Evolutionary conservation across 2,888 invertebrate genomes (phyloP).

Genomic region (Drosophila subquinaria): DNA sequence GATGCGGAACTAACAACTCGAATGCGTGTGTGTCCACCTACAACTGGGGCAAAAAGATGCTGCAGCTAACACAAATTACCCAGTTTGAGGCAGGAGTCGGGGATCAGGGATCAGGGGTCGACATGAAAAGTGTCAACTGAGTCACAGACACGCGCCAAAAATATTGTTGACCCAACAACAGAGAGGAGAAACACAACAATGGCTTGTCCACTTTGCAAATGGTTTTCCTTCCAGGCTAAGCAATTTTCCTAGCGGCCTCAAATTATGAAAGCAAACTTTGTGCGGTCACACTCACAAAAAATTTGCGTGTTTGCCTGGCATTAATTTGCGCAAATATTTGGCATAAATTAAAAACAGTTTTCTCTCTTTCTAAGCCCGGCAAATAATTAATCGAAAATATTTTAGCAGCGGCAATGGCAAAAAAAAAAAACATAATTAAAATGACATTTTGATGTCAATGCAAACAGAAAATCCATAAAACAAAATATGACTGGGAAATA

Average conservation of each 20-base stretch:
- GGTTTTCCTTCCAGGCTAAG: slow-evolving; percentile 16
- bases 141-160: slow-evolving; percentile 68
- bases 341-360: slow-evolving; percentile 46
- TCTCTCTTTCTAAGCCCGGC: slow-evolving; percentile 26
- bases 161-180: slow-evolving; percentile 49
- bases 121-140: slow-evolving; percentile 70
- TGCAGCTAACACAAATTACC: slow-evolving; percentile 37
- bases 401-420: slow-evolving; percentile 20
- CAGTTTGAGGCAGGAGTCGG: not conserved
- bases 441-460: slow-evolving; percentile 79
- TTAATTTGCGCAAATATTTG: slow-evolving; percentile 77
- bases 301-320: slow-evolving; percentile 60
- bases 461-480: slow-evolving; percentile 47
- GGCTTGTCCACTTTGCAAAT: slow-evolving; percentile 40
- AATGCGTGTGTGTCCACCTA: slow-evolving; percentile 61
- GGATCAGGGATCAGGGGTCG: slow-evolving; percentile 19
- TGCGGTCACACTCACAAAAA: slow-evolving; percentile 27
- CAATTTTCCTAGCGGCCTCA: slow-evolving; percentile 42
- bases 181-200: slow-evolving; percentile 36
- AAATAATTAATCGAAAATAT: slow-evolving; percentile 70
- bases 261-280: slow-evolving; percentile 52
- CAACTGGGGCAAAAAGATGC: slow-evolving; percentile 21
- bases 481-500: slow-evolving; percentile 11
- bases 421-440: slow-evolving; percentile 36
- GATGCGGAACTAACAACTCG: slow-evolving; percentile 47